Evolutionary conservation across 2,113 vertebrate genomes (phyloP).

Genomic region (Lepus europaeus): DNA sequence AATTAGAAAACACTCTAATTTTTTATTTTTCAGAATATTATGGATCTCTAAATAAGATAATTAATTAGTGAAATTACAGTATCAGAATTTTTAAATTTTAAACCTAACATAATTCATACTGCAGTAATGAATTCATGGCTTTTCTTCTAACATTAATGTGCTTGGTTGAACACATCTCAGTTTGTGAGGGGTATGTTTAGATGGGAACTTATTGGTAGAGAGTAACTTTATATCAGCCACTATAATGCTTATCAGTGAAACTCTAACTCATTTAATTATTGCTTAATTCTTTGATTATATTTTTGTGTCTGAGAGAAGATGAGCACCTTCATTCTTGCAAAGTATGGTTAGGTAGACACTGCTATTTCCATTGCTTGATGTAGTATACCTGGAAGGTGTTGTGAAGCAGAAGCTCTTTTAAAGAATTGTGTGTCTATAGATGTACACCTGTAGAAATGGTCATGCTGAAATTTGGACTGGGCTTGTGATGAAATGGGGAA

Average conservation of each 20-base stretch:
- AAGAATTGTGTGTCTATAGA: neutral
- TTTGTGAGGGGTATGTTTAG: neutral
- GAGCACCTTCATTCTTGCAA: neutral
- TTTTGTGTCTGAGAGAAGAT: slow-evolving; percentile 44
- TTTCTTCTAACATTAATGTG: neutral
- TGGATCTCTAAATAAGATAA: neutral
- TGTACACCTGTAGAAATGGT: no score
- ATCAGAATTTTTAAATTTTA: neutral
- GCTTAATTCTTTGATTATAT: slow-evolving; percentile 60
- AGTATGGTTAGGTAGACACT: neutral
- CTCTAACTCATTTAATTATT: slow-evolving; percentile 53
- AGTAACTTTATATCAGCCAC: slow-evolving; percentile 53
- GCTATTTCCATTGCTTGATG: neutral
- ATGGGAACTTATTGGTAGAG: neutral
- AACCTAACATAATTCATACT: neutral
- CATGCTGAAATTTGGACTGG: neutral
- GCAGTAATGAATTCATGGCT: neutral
- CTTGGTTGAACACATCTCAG: neutral
- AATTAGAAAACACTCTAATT: slow-evolving; percentile 36
- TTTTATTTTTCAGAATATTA: neutral
- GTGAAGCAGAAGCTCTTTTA: neutral
- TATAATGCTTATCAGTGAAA: slow-evolving; percentile 61
- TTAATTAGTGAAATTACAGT: slow-evolving; percentile 1
- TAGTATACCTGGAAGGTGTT: neutral
- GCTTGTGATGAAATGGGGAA: neutral